Evolutionary conservation across 2,888 invertebrate genomes (phyloP).

Genomic region (Hirtodrosophila confusa): DNA sequence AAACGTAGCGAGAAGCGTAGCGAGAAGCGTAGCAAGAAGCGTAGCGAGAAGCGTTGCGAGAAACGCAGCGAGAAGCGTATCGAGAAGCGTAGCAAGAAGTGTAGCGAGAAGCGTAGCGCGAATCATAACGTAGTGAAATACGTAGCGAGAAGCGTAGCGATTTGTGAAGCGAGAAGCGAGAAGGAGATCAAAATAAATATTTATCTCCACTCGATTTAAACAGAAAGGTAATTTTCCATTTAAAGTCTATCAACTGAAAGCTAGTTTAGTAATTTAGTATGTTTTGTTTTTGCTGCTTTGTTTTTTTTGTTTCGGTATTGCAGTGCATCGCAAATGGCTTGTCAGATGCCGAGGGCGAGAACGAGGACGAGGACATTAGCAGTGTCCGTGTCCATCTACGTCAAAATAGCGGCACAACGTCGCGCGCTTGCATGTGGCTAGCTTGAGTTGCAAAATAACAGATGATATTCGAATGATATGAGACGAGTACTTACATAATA

Average conservation of each 20-base stretch:
- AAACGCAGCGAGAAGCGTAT: too few species aligned
- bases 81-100: too few species aligned
- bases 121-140: too few species aligned
- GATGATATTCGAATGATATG: slow-evolving; percentile 18
- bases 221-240: too few species aligned
- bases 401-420: slow-evolving; percentile 55
- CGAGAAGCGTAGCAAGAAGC: too few species aligned
- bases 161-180: neutral
- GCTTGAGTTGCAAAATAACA: slow-evolving; percentile 44
- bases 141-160: neutral
- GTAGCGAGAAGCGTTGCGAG: too few species aligned
- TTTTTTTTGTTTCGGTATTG: slow-evolving; percentile 44
- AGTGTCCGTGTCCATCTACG: slow-evolving; percentile 51
- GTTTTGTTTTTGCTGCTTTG: slow-evolving; percentile 6
- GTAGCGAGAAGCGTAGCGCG: too few species aligned
- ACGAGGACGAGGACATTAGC: slow-evolving; percentile 44
- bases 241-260: too few species aligned
- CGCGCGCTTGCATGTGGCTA: slow-evolving; percentile 73
- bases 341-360: slow-evolving; percentile 56
- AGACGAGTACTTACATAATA: neutral
- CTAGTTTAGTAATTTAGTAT: neutral
- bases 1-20: too few species aligned
- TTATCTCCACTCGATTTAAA: too few species aligned
- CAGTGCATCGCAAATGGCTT: slow-evolving; percentile 74
- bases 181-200: too few species aligned